Percentiles rank a stretch among this genome's conserved stretches.
phyloP scores from a whole-genome alignment of 2,888 invertebrate species.

The Epinotia brunnichana region DNA sequence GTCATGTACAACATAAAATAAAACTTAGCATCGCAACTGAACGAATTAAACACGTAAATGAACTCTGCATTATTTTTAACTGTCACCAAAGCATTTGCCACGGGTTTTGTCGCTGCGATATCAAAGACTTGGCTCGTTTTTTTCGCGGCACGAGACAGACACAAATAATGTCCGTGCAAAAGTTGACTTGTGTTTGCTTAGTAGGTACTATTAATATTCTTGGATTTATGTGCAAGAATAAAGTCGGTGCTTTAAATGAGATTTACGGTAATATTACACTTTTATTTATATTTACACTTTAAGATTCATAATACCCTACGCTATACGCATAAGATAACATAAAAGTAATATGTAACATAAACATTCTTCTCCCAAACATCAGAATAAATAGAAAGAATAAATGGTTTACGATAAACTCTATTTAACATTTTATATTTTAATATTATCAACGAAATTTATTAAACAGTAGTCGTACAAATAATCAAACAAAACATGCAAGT shows the following conservation, averaged over 20 bases:
- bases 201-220: conserved; percentile 41
- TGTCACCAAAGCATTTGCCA: conserved; percentile 49
- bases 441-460: too few species aligned
- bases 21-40: conserved; percentile 19
- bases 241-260: conserved; percentile 15
- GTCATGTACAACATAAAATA: conserved; percentile 20
- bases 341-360: not conserved
- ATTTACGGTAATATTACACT: conserved; percentile 7
- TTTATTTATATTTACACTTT: not conserved
- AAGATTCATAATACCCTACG: not conserved
- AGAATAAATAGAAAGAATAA: too few species aligned
- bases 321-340: not conserved
- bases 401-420: too few species aligned
- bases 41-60: conserved; percentile 39
- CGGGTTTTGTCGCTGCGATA: conserved; percentile 50
- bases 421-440: too few species aligned
- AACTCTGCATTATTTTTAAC: conserved; percentile 43
- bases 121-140: conserved; percentile 51
- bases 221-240: conserved; percentile 38
- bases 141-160: conserved; percentile 43
- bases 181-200: conserved; percentile 39
- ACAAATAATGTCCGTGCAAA: conserved; percentile 43
- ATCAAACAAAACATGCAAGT: too few species aligned
- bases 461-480: too few species aligned
- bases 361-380: too few species aligned